Evolutionary conservation across 2,888 invertebrate species (phyloP).

Genomic region (Neelides folsomi): DNA sequence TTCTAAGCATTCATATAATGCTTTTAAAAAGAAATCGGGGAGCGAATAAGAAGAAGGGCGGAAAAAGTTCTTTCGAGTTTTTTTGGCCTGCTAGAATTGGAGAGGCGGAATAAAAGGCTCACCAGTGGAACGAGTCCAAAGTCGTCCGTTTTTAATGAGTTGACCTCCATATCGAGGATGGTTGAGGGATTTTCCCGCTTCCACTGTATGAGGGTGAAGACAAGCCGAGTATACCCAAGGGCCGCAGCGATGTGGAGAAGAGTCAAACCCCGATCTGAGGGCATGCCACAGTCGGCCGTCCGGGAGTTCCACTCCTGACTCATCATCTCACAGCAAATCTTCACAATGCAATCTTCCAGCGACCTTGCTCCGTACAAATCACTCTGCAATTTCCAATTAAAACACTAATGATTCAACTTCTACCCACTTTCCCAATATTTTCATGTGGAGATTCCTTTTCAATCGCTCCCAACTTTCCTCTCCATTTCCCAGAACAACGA

Average conservation of each 20-base stretch:
- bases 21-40: no score
- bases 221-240: slow-evolving; percentile 70
- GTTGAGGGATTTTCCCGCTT: slow-evolving; percentile 73
- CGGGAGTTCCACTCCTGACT: slow-evolving; percentile 43
- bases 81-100: not conserved
- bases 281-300: slow-evolving; percentile 45
- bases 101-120: slow-evolving; percentile 34
- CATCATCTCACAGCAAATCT: slow-evolving; percentile 65
- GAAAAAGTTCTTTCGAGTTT: no score
- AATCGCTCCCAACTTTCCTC: no score
- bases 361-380: slow-evolving; percentile 44
- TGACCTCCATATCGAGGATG: slow-evolving; percentile 78
- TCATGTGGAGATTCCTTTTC: no score
- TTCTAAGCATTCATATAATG: no score
- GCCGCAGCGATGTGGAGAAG: slow-evolving; percentile 81
- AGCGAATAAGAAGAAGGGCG: no score
- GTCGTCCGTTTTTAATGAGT: slow-evolving; percentile 75
- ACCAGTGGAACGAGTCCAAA: slow-evolving; percentile 86
- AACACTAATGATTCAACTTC: no score
- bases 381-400: slow-evolving; percentile 22
- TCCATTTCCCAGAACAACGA: no score
- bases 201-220: slow-evolving; percentile 74
- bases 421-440: no score
- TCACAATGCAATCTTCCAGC: slow-evolving; percentile 67
- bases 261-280: slow-evolving; percentile 54